Evolutionary conservation across 2,888 invertebrate genomes (phyloP), one percentile per base, ranked within the genome.

Genomic region (Caenorhabditis sulstoni): DNA sequence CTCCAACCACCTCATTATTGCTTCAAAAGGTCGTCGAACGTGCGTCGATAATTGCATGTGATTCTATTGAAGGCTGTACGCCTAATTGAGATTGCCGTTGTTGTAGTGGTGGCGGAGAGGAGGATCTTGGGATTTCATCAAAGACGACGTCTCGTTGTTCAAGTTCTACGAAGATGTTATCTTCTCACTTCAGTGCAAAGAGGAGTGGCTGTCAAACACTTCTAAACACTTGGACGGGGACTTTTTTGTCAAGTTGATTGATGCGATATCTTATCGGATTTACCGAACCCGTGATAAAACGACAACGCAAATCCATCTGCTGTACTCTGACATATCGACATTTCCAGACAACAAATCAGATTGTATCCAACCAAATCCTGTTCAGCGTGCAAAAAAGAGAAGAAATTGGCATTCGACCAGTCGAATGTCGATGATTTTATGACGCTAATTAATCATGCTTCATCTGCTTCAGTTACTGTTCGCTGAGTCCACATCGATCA

Each of bases 141-240:
- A 57, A 53, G 66, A 50, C 50, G 53, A 47, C n/a, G n/a, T n/a
- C n/a, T n/a, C n/a, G n/a, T n/a, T 55, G 71, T 71, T 71, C 71
- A 71, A 57, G 71, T 71, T 62, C 55, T 62, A n/a, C 53, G 22
- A 16, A 45, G 71, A 71, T 71, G 62, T 71, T 71, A 71, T 71
- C 71, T 62, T 37, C 53, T 53, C 8, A 18, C 29, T 41, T 20
- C 35, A 59, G 61, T 61, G 37, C 71, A 71, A 20, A 62, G 62
- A 62, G 62, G 71, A 62, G 23, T 71, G 62, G 55, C 62, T 55
- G 55, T 47, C 61, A 23, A 52, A 35, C 18, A 22, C n/a, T 41
- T 14, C 18, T 41, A 44, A 20, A 50, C 29, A 3, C n/a, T 52
- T 20, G 58, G 5, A 8, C n/a, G 39, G 55, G 55, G 47, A 18